A percentile compares a stretch with the other conserved stretches of the same genome.
Conservation (phyloP, 2,797 vertebrate genomes). For the Anolis apletophallus region DNA sequence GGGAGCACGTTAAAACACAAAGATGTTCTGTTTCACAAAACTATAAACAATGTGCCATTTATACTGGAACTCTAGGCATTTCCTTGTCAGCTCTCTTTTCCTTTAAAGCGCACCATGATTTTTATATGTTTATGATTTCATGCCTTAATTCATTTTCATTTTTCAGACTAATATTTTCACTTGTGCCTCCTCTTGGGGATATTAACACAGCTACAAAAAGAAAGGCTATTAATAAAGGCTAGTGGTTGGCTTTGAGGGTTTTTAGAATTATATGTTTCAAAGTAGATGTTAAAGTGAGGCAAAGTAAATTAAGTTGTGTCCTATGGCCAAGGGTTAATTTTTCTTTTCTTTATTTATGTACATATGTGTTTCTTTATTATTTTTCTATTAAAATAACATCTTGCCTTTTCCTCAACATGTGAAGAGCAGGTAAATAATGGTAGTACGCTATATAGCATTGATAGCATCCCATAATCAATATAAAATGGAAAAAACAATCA, state of each 20-base stretch:
- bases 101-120: constrained; percentile 63
- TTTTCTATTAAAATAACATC: background rate
- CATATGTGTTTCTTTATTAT: background rate
- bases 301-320: background rate
- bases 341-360: background rate
- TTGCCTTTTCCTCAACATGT: background rate
- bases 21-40: constrained; percentile 74
- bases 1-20: constrained; percentile 67
- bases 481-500: background rate
- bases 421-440: background rate
- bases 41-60: constrained; percentile 69
- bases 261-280: background rate
- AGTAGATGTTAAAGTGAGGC: background rate
- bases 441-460: no score
- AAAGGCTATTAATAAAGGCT: constrained; percentile 49
- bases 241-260: background rate
- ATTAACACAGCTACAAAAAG: constrained; percentile 54
- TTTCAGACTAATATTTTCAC: constrained; percentile 55
- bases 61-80: constrained; percentile 69
- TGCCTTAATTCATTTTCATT: constrained; percentile 54
- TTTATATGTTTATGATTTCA: constrained; percentile 58
- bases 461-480: background rate
- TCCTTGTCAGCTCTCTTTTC: constrained; percentile 69
- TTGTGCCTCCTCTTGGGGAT: constrained; percentile 52
- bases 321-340: background rate